phyloP scores from a whole-genome alignment of 2,888 invertebrate genomes.

The Perizoma affinitatum region DNA sequence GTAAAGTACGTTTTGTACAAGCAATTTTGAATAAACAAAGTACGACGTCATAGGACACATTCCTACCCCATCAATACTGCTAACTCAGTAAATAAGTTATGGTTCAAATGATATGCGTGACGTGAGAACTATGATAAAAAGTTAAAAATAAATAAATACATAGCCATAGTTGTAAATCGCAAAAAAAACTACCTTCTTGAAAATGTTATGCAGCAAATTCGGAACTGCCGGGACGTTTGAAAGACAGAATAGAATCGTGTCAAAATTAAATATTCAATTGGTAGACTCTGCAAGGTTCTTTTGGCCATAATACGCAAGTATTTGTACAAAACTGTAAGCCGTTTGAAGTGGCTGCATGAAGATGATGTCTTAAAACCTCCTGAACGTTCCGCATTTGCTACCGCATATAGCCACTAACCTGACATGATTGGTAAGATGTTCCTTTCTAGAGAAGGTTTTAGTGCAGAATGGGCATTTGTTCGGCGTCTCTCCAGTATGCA shows the following conservation, averaged over 20 bases:
- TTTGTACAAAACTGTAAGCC: not conserved
- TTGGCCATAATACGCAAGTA: not conserved
- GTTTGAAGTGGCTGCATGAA: not conserved
- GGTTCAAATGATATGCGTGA: not conserved
- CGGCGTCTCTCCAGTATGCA: conserved; percentile 88
- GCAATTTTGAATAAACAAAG: conserved; percentile 7
- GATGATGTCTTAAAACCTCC: not conserved
- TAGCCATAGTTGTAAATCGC: not conserved
- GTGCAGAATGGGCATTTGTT: conserved; percentile 90
- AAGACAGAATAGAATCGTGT: not conserved
- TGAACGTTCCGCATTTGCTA: not conserved
- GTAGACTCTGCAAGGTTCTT: not conserved
- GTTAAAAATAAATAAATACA: no score
- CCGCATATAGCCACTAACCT: conserved; percentile 50
- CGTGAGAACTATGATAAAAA: not conserved
- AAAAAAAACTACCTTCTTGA: not conserved
- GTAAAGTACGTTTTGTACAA: conserved; percentile 1
- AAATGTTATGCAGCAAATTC: not conserved
- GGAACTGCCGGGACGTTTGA: not conserved
- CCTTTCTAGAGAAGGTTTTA: conserved; percentile 89
- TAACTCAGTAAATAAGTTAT: not conserved
- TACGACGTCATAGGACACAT: not conserved
- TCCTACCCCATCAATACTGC: not conserved
- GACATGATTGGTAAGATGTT: conserved; percentile 88
- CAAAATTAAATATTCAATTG: not conserved